These are phyloP conservation scores for Cataglyphis cursor DNA, from an alignment of 2,888 invertebrate species.

Conservation along the genomic window DNA sequence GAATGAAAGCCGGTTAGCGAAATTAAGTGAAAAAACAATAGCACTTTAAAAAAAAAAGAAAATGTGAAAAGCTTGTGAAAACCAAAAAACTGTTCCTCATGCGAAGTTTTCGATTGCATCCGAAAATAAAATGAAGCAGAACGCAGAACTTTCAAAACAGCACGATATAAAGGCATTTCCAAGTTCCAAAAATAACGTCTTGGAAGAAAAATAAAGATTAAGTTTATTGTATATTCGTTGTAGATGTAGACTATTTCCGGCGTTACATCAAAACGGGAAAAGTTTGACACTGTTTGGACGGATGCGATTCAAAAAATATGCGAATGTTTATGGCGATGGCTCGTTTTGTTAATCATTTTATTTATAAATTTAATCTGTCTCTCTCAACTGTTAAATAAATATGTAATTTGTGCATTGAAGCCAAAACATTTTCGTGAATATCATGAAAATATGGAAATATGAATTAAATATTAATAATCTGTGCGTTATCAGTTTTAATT, in stretches of 20 bases:
- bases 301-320: not conserved
- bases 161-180: not conserved
- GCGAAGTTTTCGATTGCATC: not conserved
- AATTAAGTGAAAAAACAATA: conserved; percentile 15
- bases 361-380: not conserved
- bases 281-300: conserved; percentile 27
- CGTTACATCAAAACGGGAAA: not conserved
- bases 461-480: not conserved
- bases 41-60: not conserved
- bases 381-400: not conserved
- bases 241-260: not conserved
- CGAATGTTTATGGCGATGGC: not conserved
- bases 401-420: not conserved
- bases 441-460: not conserved
- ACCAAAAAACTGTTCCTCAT: not conserved
- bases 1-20: not conserved
- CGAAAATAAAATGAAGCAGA: not conserved
- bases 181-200: conserved; percentile 41
- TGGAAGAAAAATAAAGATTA: conserved; percentile 21
- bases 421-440: not conserved
- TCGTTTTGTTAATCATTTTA: not conserved
- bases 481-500: no score
- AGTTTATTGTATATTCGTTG: conserved; percentile 17
- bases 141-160: not conserved
- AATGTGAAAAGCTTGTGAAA: not conserved